Evolutionary conservation across 2,888 invertebrate genomes (phyloP).

Genomic region (Protonemura montana): DNA sequence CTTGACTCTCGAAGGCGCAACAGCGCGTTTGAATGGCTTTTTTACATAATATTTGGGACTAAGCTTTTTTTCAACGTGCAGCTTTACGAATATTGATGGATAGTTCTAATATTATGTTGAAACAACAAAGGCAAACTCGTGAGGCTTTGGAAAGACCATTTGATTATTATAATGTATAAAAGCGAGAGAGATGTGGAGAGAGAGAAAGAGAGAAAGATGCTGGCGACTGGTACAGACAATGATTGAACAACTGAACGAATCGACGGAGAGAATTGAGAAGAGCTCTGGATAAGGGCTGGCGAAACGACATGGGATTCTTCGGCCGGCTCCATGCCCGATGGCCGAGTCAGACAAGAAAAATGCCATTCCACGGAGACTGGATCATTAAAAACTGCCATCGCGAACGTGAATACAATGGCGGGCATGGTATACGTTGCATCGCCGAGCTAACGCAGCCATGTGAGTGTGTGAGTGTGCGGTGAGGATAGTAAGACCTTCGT

Average conservation of each 20-base stretch:
- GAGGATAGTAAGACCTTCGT: no score
- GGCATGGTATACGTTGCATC: neutral
- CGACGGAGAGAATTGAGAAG: conserved; percentile 2
- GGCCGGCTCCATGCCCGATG: neutral
- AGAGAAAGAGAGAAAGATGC: neutral
- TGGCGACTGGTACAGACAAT: neutral
- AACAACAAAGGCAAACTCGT: conserved; percentile 31
- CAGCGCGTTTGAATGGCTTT: neutral
- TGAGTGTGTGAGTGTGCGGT: no score
- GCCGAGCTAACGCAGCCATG: no score
- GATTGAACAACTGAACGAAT: conserved; percentile 17
- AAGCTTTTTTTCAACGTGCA: neutral
- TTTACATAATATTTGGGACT: conserved; percentile 15
- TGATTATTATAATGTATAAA: neutral
- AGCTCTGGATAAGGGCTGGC: neutral
- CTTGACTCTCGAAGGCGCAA: neutral
- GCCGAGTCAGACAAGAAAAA: conserved; percentile 14
- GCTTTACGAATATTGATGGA: conserved; percentile 2
- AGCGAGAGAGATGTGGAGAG: no score
- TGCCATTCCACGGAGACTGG: conserved; percentile 15
- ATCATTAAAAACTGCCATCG: conserved; percentile 17
- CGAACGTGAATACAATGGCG: neutral
- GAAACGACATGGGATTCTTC: conserved; percentile 21
- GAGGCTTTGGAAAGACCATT: neutral
- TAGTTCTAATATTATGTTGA: neutral